These are phyloP conservation scores for Bradypodion pumilum DNA, from an alignment of 2,797 vertebrate species.

Conservation along the genomic window DNA sequence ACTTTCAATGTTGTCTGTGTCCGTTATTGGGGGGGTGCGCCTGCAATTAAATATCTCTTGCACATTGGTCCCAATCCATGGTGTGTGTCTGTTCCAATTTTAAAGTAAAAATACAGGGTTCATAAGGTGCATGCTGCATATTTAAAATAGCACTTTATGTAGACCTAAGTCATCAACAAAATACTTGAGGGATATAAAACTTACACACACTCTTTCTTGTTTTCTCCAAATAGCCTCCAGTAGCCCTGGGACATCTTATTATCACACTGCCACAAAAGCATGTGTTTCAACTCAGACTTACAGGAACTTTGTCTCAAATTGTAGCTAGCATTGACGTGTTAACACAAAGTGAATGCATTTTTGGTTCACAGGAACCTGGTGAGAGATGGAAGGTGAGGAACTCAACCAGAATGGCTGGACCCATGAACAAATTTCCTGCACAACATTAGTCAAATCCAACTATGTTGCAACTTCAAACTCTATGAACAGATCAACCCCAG, in stretches of 20 bases:
- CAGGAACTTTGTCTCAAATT: constrained; percentile 62
- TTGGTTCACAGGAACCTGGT: constrained; percentile 20
- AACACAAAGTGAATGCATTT: constrained; percentile 51
- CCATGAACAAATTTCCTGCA: no score
- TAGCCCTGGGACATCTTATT: constrained; percentile 59
- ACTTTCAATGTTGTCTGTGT: no score
- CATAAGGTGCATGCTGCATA: not conserved
- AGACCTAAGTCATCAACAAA: not conserved
- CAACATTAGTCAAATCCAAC: constrained; percentile 10
- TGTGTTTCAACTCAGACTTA: constrained; percentile 70
- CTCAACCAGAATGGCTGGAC: not conserved
- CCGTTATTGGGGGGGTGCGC: no score
- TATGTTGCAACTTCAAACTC: not conserved
- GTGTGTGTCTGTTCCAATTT: no score
- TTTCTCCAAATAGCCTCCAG: constrained; percentile 41
- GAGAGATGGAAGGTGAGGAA: constrained; percentile 1
- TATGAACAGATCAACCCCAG: not conserved
- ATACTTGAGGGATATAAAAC: not conserved
- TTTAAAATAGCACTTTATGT: not conserved
- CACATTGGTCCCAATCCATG: no score
- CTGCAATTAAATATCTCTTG: no score
- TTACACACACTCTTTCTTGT: not conserved
- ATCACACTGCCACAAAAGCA: constrained; percentile 63
- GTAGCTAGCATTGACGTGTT: constrained; percentile 60
- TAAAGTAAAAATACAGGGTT: not conserved